Evolutionary conservation across 2,797 vertebrate species (phyloP).

Genomic region (Xenopus petersii): DNA sequence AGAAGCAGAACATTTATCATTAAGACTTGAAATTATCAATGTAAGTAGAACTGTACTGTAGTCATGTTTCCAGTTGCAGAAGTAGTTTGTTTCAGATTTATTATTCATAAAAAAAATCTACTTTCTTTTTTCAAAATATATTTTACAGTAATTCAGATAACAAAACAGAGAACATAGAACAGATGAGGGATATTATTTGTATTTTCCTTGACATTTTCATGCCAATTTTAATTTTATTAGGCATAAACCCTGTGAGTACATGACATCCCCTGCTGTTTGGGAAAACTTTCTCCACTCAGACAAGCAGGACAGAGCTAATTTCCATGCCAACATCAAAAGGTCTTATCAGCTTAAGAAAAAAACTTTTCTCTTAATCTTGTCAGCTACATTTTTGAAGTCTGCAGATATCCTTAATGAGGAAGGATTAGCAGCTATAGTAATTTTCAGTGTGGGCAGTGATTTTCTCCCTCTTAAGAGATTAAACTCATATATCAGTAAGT

Average conservation of each 20-base stretch:
- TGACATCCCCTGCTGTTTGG: slow-evolving; percentile 8
- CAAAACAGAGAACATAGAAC: neutral
- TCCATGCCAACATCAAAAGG: slow-evolving; percentile 9
- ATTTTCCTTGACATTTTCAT: neutral
- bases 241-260: neutral
- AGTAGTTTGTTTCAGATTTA: too few species aligned
- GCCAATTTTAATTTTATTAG: neutral
- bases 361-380: slow-evolving; percentile 10
- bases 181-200: neutral
- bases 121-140: neutral
- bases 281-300: slow-evolving; percentile 2
- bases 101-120: too few species aligned
- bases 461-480: neutral
- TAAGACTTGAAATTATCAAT: too few species aligned
- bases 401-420: slow-evolving; percentile 5
- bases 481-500: neutral
- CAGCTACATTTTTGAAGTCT: slow-evolving; percentile 6
- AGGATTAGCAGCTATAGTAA: slow-evolving; percentile 9
- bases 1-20: too few species aligned
- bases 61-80: too few species aligned
- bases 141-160: neutral
- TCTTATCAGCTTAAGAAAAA: slow-evolving; percentile 1
- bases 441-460: neutral
- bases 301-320: slow-evolving; percentile 5
- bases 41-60: too few species aligned